Conservation (phyloP, 2,113 vertebrate species). For the Megaceryle torquata region DNA sequence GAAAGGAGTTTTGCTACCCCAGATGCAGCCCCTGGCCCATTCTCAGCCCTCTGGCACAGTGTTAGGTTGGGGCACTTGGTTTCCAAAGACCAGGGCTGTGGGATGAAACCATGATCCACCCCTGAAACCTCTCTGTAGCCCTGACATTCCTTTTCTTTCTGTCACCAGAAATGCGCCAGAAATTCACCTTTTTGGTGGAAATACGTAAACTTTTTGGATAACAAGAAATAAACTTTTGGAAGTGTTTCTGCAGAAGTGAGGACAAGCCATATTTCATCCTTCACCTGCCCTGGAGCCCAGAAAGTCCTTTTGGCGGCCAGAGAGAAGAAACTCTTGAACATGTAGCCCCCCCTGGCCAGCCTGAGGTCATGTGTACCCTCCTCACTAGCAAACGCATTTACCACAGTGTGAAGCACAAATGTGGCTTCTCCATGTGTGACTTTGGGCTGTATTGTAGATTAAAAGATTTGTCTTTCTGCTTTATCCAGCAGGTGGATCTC, state of each 20-base stretch:
- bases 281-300: background rate
- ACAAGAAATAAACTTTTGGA: background rate
- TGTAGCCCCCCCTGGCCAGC: background rate
- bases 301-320: background rate
- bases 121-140: background rate
- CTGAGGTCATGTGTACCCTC: background rate
- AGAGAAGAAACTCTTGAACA: background rate
- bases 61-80: background rate
- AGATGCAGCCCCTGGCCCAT: background rate
- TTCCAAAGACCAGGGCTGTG: background rate
- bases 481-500: slow-evolving; percentile 53
- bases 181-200: background rate
- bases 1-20: background rate
- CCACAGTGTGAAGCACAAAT: background rate
- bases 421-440: background rate
- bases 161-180: background rate
- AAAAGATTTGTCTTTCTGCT: slow-evolving; percentile 59
- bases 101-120: background rate
- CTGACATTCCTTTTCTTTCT: background rate
- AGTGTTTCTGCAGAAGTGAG: background rate
- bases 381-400: background rate
- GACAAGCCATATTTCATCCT: background rate
- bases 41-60: background rate
- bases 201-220: background rate
- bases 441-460: background rate